Base-by-base conservation (phyloP, 1,140 invertebrate genomes). In the Acromyrmex heyeri region DNA sequence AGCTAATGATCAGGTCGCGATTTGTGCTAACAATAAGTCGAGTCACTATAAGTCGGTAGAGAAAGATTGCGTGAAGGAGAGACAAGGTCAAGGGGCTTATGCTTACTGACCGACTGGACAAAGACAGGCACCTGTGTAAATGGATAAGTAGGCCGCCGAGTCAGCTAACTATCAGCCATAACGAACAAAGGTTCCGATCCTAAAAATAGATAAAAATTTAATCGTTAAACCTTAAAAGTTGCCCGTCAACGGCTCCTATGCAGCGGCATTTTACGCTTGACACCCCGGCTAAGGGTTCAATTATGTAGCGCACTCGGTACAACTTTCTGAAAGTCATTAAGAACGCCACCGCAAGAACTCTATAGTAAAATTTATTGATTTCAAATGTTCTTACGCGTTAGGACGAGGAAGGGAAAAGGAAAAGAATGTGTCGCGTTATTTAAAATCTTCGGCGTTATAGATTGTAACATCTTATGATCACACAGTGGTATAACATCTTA, bases 1-100 rank as follows among this genome's bases (percentile, higher is more conserved):
- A 89, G 89, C 92, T 94, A 93, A 94, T 93, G 91, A 93, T 93
- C 90, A 87, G 53, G 70, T 70, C 87, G 86, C 87, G 90, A 92
- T 93, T 91, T 91, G 88, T 92, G 91, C 89, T 92, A 91, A 34
- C 30, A 34, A 34, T 34, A 34, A 92, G 89, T 92, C 69, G 78
- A 91, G 86, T 69, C 48, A 69, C 53, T 38, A 34, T 34, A 75
- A 44, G 30, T 34, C 70, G 18, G 50, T 12, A 90, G 65, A 85
- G 88, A 89, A 88, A 86, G 91, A 93, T 95, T 94, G 94, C 94
- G 94, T 94, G 94, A 94, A 94, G 93, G 86, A 94, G 93, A 91
- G 94, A 93, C 94, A 95, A 95, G 95, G 95, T 93, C 93, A 95
- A 94, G 94, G 93, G 90, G 92, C 75, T 91, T 77, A 59, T 82